Evolutionary conservation across 1,140 invertebrate species (phyloP), one percentile per base, ranked within the genome.

Genomic region (Hycleus phaleratus): DNA sequence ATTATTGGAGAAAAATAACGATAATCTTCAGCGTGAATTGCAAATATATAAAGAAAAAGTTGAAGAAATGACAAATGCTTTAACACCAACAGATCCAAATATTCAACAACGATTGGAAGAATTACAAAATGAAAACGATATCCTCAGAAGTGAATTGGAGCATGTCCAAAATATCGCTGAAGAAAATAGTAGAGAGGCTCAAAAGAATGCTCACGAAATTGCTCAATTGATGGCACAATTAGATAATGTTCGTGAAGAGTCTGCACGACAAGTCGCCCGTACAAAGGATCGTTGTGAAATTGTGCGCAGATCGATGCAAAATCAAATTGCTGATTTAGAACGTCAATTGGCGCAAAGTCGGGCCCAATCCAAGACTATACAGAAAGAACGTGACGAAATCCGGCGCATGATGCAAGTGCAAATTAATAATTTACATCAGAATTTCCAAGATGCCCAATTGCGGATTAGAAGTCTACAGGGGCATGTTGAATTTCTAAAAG

Each of bases 191-290:
- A 75, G 75, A 55, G 69, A 75, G 4, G 63, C 77, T 4, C 75
- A 81, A 53, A 76, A 78, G 65, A 80, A 80, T 69, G 71, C 78
- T 64, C 79, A 81, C 52, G 79, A 82, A 68, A 74, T 78, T 24
- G 69, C 73, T 3, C 82, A 85, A 61, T 69, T 88, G 1, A 79
- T 80, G 10, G 80, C 82, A 0, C 84, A 86, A 65, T 68, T 88
- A 42, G 85, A 88, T 54, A 79, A 80, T 26, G 75, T 85, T 6
- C 72, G 86, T 3, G 84, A 87, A 49, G 86, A 89, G 63, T 84
- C 85, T 0, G 85, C 86, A 0, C 75, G 86, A 46, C 86, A 87
- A 57, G 77, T 90, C 0, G 78, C 69, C 0, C 55, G 69, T 42
- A 71, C 60, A 9, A 71, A 70, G 42, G 69, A 71, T 26, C 76